These are phyloP conservation scores for Lycophotia porphyrea DNA, from an alignment of 2,888 invertebrate genomes.

Conservation along the genomic window DNA sequence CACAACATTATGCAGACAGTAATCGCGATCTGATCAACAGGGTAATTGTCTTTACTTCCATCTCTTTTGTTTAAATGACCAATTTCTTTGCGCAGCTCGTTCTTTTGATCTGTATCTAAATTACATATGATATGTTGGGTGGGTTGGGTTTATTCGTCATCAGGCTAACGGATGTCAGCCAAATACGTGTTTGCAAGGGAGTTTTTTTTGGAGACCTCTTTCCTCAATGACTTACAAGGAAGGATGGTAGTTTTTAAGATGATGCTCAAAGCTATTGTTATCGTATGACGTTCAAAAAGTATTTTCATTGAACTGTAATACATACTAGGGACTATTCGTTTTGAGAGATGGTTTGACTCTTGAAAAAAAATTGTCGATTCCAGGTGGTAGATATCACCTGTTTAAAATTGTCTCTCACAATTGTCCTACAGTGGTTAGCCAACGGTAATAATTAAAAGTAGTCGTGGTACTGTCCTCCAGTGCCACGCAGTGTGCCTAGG, in stretches of 20 bases:
- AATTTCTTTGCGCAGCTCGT: neutral
- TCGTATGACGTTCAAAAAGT: neutral
- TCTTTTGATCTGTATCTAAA: slow-evolving; percentile 3
- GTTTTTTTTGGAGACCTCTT: neutral
- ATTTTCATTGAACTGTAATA: too few species aligned
- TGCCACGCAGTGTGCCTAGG: too few species aligned
- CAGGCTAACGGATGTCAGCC: neutral
- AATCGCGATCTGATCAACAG: neutral
- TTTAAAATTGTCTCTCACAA: neutral
- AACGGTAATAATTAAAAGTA: too few species aligned
- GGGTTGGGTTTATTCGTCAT: neutral
- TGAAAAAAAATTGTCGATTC: neutral
- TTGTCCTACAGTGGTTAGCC: too few species aligned
- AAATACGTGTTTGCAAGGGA: neutral
- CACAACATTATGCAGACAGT: neutral
- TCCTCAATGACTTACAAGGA: neutral
- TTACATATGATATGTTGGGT: neutral
- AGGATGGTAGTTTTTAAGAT: neutral
- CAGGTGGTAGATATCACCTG: neutral
- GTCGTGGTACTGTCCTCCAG: too few species aligned
- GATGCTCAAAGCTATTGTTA: neutral
- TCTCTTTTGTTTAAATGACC: neutral
- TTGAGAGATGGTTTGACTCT: neutral
- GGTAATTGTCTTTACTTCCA: neutral
- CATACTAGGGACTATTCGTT: neutral